Evolutionary conservation across 2,113 vertebrate species (phyloP).

Genomic region (Hystrix cristata): DNA sequence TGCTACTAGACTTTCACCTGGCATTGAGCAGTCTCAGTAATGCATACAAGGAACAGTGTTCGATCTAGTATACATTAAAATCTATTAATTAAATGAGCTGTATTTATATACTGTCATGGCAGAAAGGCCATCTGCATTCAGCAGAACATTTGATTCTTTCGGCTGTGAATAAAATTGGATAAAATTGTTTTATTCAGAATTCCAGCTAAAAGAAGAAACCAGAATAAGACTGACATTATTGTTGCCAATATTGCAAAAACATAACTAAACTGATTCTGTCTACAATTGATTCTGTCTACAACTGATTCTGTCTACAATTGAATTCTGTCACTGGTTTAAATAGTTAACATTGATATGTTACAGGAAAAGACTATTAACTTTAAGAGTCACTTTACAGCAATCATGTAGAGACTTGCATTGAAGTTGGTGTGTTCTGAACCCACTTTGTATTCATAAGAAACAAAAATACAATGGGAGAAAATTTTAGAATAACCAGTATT

Average conservation of each 20-base stretch:
- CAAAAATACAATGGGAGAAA: conserved; percentile 32
- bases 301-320: conserved; percentile 12
- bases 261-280: conserved; percentile 48
- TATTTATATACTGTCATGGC: conserved; percentile 4
- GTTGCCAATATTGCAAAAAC: conserved; percentile 17
- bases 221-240: not conserved
- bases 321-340: conserved; percentile 24
- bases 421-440: conserved; percentile 46
- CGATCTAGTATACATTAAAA: conserved; percentile 48
- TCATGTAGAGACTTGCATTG: not conserved
- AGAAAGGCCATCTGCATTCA: conserved; percentile 12
- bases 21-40: not conserved
- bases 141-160: conserved; percentile 44
- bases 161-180: conserved; percentile 27
- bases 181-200: conserved; percentile 47
- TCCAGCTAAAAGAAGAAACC: not conserved
- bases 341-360: not conserved
- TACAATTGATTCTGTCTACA: not conserved
- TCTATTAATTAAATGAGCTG: conserved; percentile 7
- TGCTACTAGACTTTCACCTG: conserved; percentile 65
- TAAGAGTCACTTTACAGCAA: conserved; percentile 1
- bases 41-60: conserved; percentile 25
- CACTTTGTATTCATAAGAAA: conserved; percentile 55
- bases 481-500: conserved; percentile 56
- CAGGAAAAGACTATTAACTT: conserved; percentile 48